These are phyloP conservation scores for Trogon surrucura DNA, from an alignment of 2,113 vertebrate species.

Conservation along the genomic window DNA sequence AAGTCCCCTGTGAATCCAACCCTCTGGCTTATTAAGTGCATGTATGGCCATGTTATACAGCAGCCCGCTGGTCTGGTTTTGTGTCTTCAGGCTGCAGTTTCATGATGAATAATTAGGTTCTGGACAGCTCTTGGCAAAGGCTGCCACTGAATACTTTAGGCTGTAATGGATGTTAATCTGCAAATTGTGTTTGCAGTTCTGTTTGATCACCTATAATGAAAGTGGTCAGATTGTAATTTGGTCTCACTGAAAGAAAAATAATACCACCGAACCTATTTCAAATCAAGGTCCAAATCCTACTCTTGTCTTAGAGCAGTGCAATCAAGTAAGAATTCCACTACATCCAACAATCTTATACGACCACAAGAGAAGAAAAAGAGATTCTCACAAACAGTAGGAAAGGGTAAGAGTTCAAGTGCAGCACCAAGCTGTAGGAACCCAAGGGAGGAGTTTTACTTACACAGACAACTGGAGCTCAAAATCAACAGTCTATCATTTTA, in stretches of 20 bases:
- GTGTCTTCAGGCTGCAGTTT: slow-evolving; percentile 67
- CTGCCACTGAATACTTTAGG: slow-evolving; percentile 47
- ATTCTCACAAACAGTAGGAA: not conserved
- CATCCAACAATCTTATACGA: not conserved
- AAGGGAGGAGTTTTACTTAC: not conserved
- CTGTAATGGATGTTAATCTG: slow-evolving; percentile 65
- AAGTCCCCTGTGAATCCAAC: not conserved
- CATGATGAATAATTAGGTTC: slow-evolving; percentile 70
- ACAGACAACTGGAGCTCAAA: not conserved
- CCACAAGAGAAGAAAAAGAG: not conserved
- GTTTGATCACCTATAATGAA: slow-evolving; percentile 64
- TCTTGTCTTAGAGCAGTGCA: not conserved
- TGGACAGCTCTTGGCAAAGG: slow-evolving; percentile 59
- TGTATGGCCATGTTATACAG: not conserved
- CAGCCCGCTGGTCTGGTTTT: slow-evolving; percentile 62
- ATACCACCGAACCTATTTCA: not conserved
- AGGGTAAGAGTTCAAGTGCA: not conserved
- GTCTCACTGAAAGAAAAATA: not conserved
- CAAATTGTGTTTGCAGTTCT: slow-evolving; percentile 58
- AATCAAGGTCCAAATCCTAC: not conserved
- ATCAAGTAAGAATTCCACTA: not conserved
- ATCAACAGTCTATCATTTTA: not conserved
- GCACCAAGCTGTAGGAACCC: not conserved
- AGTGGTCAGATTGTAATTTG: slow-evolving; percentile 45
- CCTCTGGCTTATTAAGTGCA: slow-evolving; percentile 17